A percentile compares a stretch with the other conserved stretches of the same genome.
Conservation (phyloP, 2,113 vertebrate genomes). For the Tachysurus vachellii region DNA sequence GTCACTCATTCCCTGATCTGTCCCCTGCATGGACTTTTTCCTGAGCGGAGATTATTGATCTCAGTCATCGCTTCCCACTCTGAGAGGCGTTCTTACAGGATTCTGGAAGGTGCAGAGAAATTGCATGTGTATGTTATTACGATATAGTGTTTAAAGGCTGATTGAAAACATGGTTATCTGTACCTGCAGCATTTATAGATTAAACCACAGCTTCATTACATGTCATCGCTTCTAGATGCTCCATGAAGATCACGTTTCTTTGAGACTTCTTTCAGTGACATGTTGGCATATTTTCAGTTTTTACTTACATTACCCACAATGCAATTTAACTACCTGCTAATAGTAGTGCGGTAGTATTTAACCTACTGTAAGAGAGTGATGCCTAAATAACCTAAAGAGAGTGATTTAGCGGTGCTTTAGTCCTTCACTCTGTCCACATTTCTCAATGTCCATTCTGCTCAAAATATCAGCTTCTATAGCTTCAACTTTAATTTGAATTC, state of each 20-base stretch:
- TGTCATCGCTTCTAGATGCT: background rate
- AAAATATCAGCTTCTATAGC: background rate
- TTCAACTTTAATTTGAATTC: background rate
- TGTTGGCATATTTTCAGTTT: background rate
- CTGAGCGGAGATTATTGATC: slow-evolving; percentile 29
- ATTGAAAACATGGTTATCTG: background rate
- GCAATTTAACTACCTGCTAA: background rate
- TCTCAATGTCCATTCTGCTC: background rate
- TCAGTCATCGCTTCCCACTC: slow-evolving; percentile 51
- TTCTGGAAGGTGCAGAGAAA: background rate
- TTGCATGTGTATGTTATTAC: background rate
- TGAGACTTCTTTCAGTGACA: background rate
- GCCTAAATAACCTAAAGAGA: background rate
- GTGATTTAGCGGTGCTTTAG: background rate
- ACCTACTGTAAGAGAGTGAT: background rate
- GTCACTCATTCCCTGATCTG: slow-evolving; percentile 45
- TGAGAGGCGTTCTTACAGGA: slow-evolving; percentile 8
- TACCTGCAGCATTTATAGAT: background rate
- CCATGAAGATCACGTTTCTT: background rate
- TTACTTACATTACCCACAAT: background rate
- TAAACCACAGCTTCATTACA: background rate
- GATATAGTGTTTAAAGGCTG: background rate
- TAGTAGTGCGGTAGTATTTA: background rate
- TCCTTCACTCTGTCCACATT: background rate
- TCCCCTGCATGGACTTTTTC: slow-evolving; percentile 40